phyloP scores from a whole-genome alignment of 2,113 vertebrate species.

The Alaudala cheleensis region DNA sequence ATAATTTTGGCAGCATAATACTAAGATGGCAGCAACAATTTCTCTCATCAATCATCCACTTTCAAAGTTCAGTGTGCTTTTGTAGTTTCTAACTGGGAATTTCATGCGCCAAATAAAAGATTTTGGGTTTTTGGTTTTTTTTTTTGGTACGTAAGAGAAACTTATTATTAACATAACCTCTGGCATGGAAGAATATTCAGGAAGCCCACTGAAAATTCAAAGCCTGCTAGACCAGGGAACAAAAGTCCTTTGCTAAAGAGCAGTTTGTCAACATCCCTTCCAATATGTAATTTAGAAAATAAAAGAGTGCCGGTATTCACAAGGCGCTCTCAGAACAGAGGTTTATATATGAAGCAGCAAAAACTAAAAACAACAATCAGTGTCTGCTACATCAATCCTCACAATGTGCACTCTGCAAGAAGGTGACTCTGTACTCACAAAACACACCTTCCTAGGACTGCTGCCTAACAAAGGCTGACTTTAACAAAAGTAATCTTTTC shows the following conservation, averaged over 20 bases:
- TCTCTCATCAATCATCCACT: neutral
- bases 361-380: fast-evolving
- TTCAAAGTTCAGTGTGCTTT: neutral
- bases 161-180: neutral
- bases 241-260: neutral
- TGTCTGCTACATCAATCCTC: neutral
- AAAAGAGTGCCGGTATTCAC: neutral
- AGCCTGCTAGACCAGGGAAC: neutral
- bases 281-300: neutral
- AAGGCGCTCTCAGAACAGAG: fast-evolving
- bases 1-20: neutral
- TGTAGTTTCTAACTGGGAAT: neutral
- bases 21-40: neutral
- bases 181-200: neutral
- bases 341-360: neutral
- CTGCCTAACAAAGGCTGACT: neutral
- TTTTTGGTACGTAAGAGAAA: neutral
- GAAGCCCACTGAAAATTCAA: neutral
- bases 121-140: neutral
- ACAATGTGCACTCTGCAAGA: neutral
- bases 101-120: neutral
- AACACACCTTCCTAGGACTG: neutral
- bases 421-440: neutral
- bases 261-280: neutral
- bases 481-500: neutral